A percentile compares a stretch with the other conserved stretches of the same genome.
Evolutionary conservation across 1,140 invertebrate species (phyloP).

Genomic region (Parapsyche elsis): DNA sequence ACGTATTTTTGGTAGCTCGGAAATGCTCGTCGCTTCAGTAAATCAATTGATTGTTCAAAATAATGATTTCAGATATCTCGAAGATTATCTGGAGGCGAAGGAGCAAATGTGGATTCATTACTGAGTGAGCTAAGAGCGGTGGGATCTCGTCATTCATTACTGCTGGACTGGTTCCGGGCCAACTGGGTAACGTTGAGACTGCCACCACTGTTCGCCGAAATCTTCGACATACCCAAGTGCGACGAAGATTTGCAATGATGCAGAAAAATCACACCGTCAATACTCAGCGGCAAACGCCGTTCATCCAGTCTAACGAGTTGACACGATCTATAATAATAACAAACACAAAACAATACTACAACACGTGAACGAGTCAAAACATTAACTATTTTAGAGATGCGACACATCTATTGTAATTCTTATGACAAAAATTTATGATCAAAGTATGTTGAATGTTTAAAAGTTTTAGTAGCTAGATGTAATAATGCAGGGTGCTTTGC

Average conservation of each 20-base stretch:
- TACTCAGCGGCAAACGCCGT: conserved; percentile 4
- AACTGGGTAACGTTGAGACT: conserved; percentile 88
- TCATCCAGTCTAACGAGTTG: conserved; percentile 26
- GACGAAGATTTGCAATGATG: conserved; percentile 63
- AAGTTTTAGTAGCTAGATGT: conserved; percentile 39
- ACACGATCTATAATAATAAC: no score
- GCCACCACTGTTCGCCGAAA: conserved; percentile 95
- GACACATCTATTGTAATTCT: conserved; percentile 45
- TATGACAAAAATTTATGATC: conserved; percentile 42
- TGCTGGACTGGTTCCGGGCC: conserved; percentile 90
- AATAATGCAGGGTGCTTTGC: conserved; percentile 56
- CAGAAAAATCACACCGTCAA: conserved; percentile 1
- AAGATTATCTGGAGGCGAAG: conserved; percentile 59
- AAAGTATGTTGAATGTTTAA: conserved; percentile 44
- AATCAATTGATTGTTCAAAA: neutral
- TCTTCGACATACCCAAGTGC: conserved; percentile 96
- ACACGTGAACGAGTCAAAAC: conserved; percentile 31
- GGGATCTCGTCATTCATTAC: conserved; percentile 85
- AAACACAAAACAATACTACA: conserved; percentile 34
- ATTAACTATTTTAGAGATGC: conserved; percentile 29
- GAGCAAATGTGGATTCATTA: conserved; percentile 78
- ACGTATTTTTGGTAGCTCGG: neutral
- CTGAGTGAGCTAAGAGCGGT: conserved; percentile 84
- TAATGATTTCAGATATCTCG: conserved; percentile 26
- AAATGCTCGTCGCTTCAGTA: no score